Percentiles rank a stretch among this genome's conserved stretches.
Conservation (phyloP, 2,888 invertebrate species). For the Parnassius glacialis region DNA sequence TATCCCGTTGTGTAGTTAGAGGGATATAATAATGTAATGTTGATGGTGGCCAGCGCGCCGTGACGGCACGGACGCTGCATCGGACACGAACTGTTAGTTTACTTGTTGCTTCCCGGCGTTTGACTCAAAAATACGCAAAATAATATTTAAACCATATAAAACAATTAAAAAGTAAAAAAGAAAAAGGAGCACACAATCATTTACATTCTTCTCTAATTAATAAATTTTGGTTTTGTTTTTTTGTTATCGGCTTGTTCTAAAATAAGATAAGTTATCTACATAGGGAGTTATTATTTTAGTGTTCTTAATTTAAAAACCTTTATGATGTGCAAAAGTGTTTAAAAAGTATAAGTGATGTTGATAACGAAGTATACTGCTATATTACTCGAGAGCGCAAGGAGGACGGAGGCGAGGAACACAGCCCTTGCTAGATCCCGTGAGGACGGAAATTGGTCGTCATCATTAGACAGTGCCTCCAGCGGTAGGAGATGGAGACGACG, state of each 20-base stretch:
- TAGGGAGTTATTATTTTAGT: too few species aligned
- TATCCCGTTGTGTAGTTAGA: slow-evolving; percentile 64
- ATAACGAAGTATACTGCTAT: slow-evolving; percentile 87
- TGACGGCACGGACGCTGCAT: slow-evolving; percentile 50
- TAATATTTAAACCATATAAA: too few species aligned
- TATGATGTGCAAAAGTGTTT: slow-evolving; percentile 9
- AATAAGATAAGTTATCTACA: too few species aligned
- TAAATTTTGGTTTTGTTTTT: too few species aligned
- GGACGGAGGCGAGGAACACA: slow-evolving; percentile 63
- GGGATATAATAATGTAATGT: slow-evolving; percentile 58
- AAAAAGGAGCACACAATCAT: too few species aligned
- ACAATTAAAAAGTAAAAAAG: too few species aligned
- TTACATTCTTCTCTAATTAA: too few species aligned
- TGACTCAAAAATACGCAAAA: slow-evolving; percentile 23
- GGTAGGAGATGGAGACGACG: slow-evolving; percentile 54
- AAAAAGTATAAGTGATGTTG: slow-evolving; percentile 73
- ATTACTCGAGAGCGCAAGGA: slow-evolving; percentile 83
- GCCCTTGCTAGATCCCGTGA: slow-evolving; percentile 46
- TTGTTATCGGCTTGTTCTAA: too few species aligned
- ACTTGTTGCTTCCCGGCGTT: slow-evolving; percentile 44
- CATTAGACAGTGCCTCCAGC: slow-evolving; percentile 54
- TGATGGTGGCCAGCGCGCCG: slow-evolving; percentile 56
- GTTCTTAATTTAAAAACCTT: background rate
- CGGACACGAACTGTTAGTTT: slow-evolving; percentile 40
- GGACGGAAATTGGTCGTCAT: slow-evolving; percentile 55